These are phyloP conservation scores for Caradrina clavipalpis DNA, from an alignment of 2,888 invertebrate species.

Conservation along the genomic window DNA sequence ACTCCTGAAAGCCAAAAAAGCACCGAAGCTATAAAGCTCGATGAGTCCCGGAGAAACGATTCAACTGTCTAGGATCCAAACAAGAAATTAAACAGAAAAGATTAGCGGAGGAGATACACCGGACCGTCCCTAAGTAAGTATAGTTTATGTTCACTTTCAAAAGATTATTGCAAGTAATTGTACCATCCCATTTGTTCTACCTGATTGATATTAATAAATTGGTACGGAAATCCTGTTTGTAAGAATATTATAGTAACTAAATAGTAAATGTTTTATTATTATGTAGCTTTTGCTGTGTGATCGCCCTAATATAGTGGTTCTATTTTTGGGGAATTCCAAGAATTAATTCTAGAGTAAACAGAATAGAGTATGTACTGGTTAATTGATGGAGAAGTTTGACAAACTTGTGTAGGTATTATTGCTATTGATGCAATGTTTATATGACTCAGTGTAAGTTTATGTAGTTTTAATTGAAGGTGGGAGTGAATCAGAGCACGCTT, in stretches of 20 bases:
- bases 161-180: too few species aligned
- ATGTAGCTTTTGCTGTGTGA: conserved; percentile 11
- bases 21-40: too few species aligned
- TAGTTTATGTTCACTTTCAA: too few species aligned
- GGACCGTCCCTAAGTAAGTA: too few species aligned
- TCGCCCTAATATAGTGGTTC: conserved; percentile 16
- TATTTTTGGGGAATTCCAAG: conserved; percentile 8
- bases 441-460: conserved; percentile 32
- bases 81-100: too few species aligned
- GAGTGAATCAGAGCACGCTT: conserved; percentile 29
- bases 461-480: conserved; percentile 43
- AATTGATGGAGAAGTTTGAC: conserved; percentile 44
- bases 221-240: not conserved
- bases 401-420: conserved; percentile 5
- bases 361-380: conserved; percentile 19
- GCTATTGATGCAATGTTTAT: conserved; percentile 32
- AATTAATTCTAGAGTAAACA: conserved; percentile 32
- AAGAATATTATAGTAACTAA: too few species aligned
- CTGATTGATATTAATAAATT: not conserved
- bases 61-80: too few species aligned
- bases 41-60: too few species aligned
- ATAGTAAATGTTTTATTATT: not conserved
- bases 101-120: too few species aligned
- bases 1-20: too few species aligned
- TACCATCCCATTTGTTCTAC: too few species aligned